Conservation (phyloP, 2,797 vertebrate species). For the Xiphorhynchus erythropygius region DNA sequence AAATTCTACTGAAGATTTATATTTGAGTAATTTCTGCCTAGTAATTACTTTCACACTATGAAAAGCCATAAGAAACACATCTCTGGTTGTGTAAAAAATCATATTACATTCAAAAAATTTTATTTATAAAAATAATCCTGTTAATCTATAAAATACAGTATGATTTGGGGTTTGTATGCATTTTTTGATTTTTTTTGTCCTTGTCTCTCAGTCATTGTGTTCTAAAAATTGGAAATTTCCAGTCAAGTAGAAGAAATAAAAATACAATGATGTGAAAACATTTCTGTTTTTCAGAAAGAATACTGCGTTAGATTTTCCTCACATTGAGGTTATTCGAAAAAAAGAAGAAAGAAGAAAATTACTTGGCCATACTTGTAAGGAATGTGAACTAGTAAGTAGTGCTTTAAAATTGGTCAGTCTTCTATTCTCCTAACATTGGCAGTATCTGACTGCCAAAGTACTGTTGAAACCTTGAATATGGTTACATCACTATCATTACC, state of each 20-base stretch:
- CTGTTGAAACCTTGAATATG: background rate
- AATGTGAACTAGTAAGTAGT: slow-evolving; percentile 88
- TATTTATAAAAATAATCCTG: background rate
- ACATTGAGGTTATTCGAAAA: slow-evolving; percentile 90
- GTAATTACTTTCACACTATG: background rate
- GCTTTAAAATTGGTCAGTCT: background rate
- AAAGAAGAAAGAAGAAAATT: slow-evolving; percentile 93
- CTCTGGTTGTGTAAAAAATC: background rate
- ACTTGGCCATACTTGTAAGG: slow-evolving; percentile 91
- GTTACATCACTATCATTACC: background rate
- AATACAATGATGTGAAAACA: background rate
- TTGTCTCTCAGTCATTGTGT: background rate
- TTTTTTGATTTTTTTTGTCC: background rate
- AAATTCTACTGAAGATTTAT: background rate
- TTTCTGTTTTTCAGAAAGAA: slow-evolving; percentile 63
- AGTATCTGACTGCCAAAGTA: background rate
- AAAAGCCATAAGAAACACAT: background rate
- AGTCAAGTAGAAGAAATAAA: background rate
- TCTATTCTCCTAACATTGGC: background rate
- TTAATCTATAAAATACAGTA: background rate
- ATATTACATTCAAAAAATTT: background rate
- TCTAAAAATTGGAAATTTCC: background rate
- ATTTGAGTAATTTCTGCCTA: background rate
- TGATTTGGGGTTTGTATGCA: background rate
- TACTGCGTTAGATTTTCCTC: slow-evolving; percentile 81